Percentiles rank a stretch among this genome's conserved stretches.
Conservation (phyloP, 2,888 invertebrate species). For the Hyposoter didymator region DNA sequence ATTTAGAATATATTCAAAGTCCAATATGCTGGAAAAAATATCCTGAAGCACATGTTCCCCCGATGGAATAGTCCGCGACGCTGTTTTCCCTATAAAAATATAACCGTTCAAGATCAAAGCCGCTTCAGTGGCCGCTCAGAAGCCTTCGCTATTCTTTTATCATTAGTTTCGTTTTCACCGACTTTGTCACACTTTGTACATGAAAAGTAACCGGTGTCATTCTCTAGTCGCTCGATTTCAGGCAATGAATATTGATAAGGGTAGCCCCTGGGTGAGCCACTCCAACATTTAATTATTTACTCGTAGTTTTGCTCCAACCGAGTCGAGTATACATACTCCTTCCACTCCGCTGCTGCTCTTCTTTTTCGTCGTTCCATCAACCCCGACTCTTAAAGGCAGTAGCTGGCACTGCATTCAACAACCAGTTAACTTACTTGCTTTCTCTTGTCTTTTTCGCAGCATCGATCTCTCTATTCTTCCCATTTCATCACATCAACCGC, state of each 20-base stretch:
- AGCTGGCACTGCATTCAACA: conserved; percentile 68
- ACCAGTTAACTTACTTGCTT: conserved; percentile 29
- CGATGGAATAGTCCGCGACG: neutral
- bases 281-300: conserved; percentile 74
- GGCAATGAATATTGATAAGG: conserved; percentile 75
- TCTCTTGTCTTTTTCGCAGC: conserved; percentile 21
- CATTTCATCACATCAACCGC: conserved; percentile 28
- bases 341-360: conserved; percentile 25
- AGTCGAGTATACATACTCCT: neutral
- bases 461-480: conserved; percentile 44
- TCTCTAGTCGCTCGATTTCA: conserved; percentile 71
- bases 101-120: neutral
- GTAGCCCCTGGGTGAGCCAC: conserved; percentile 69
- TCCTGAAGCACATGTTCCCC: neutral
- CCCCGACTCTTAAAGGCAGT: conserved; percentile 58
- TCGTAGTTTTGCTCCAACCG: conserved; percentile 33
- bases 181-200: conserved; percentile 10
- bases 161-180: neutral
- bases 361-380: neutral
- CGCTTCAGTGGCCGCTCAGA: neutral
- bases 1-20: neutral
- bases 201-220: conserved; percentile 44
- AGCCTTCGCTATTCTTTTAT: neutral
- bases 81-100: too few species aligned
- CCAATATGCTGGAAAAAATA: neutral